phyloP scores from a whole-genome alignment of 2,113 vertebrate genomes.

The Arenaria interpres region DNA sequence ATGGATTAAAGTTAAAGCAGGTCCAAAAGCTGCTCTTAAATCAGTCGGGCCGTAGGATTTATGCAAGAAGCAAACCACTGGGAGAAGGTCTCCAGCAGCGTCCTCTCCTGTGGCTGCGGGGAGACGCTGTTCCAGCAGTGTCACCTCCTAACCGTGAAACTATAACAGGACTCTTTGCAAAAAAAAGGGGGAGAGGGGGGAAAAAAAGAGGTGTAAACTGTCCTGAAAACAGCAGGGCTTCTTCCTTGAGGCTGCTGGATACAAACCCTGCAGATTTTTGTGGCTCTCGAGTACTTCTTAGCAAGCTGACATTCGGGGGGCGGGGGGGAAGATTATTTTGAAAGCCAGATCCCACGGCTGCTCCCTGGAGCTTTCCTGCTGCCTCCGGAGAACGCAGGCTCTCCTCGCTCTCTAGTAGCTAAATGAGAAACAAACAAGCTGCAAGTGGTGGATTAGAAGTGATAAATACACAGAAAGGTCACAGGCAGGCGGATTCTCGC shows the following conservation, averaged over 20 bases:
- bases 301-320: neutral
- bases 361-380: neutral
- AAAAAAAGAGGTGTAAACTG: neutral
- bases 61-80: neutral
- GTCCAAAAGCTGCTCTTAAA: neutral
- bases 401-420: neutral
- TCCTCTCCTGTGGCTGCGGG: neutral
- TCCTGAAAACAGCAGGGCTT: neutral
- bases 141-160: neutral
- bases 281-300: neutral
- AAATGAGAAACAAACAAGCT: neutral
- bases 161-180: rapidly evolving
- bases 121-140: neutral
- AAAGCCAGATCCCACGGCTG: neutral
- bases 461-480: neutral
- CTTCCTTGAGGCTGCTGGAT: neutral
- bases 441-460: neutral
- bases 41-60: neutral
- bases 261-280: neutral
- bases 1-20: neutral
- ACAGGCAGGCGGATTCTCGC: neutral
- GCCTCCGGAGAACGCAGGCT: neutral
- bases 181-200: neutral
- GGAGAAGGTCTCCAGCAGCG: neutral
- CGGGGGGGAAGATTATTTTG: neutral